Conservation (phyloP, 2,797 vertebrate species). For the Oryzias dopingdopingensis region DNA sequence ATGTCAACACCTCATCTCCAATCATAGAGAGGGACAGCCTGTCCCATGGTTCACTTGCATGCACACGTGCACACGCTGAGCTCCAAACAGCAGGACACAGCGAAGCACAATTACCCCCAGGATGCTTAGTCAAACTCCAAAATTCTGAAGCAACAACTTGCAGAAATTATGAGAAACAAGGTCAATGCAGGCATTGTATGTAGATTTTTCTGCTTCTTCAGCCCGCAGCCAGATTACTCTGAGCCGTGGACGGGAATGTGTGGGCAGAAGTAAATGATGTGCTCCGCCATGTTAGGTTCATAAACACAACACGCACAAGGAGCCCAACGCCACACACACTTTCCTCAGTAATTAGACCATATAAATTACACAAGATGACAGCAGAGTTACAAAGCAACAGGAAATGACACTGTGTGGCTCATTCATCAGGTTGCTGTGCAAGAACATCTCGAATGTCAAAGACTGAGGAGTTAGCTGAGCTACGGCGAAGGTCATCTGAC, state of each 20-base stretch:
- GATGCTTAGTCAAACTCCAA: slow-evolving; percentile 42
- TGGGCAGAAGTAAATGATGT: slow-evolving; percentile 42
- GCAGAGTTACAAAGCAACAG: slow-evolving; percentile 25
- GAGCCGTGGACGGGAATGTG: slow-evolving; percentile 31
- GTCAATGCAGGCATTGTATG: slow-evolving; percentile 44
- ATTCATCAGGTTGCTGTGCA: slow-evolving; percentile 34
- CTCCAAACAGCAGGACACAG: slow-evolving; percentile 38
- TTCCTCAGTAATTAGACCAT: slow-evolving; percentile 46
- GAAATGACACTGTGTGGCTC: slow-evolving; percentile 35
- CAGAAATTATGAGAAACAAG: slow-evolving; percentile 52
- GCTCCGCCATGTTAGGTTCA: slow-evolving; percentile 45
- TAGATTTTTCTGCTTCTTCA: slow-evolving; percentile 8
- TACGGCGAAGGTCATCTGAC: slow-evolving; percentile 47
- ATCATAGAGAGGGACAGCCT: slow-evolving; percentile 40
- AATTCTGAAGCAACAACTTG: slow-evolving; percentile 53
- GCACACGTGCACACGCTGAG: slow-evolving; percentile 36
- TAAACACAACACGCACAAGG: slow-evolving; percentile 39
- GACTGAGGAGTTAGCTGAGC: slow-evolving; percentile 26
- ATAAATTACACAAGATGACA: slow-evolving; percentile 34
- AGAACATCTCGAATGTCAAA: slow-evolving; percentile 24
- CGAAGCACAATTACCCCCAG: slow-evolving; percentile 34
- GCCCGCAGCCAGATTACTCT: slow-evolving; percentile 36
- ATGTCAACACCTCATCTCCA: slow-evolving; percentile 51
- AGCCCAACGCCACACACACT: slow-evolving; percentile 25
- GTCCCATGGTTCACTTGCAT: slow-evolving; percentile 34